Base-by-base conservation (phyloP, 2,797 vertebrate genomes). In the Aphelocoma californica region DNA sequence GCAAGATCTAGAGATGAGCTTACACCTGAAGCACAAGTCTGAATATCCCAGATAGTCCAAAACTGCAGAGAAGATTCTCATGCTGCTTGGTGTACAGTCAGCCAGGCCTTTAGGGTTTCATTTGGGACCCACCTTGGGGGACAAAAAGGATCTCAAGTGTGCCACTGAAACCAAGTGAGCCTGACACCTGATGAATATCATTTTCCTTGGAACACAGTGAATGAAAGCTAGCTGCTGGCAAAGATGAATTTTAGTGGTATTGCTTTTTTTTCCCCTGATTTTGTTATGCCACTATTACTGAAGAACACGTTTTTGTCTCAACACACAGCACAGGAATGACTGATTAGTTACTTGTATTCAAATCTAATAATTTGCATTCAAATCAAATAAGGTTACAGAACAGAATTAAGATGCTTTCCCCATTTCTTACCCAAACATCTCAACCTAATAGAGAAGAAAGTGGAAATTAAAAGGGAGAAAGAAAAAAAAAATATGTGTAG, bases 41-140 rank as follows among this genome's bases (percentile, higher is more conserved):
- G 54, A 40, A 51, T 28, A 44, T 15, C 26, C 18, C 61, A 66
- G 18, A 50, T 3, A 7, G 54, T 16, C 47, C 74, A 56, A 54
- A 94, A 58, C 54, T 13, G 8, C 48, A 60, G 44, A 77, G 47
- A 80, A 48, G 28, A 44, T 44, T 72, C 48, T 54, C 16, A 3
- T 2, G 18, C 36, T 54, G 34, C 70, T 32, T 50, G 6, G 10
- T 42, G 48, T 38, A 8, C 13, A 28, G 53, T 18, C 44, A 58
- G 64, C 17, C 4, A 1, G 24, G 12, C 28, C 50, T 44, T 1
- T 0, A n/a, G 48, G 60, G 18, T 48, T 47, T 69, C 14, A 0
- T 23, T 21, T 58, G 10, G 20, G n/a, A 42, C n/a, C 18, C 20
- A 40, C 23, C 25, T 9, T 29, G 36, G 28, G n/a, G 11, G 25